Percentiles rank a stretch among this genome's conserved stretches.
These are phyloP conservation scores for Macrochelys suwanniensis DNA, from an alignment of 2,797 vertebrate species.

Conservation along the genomic window DNA sequence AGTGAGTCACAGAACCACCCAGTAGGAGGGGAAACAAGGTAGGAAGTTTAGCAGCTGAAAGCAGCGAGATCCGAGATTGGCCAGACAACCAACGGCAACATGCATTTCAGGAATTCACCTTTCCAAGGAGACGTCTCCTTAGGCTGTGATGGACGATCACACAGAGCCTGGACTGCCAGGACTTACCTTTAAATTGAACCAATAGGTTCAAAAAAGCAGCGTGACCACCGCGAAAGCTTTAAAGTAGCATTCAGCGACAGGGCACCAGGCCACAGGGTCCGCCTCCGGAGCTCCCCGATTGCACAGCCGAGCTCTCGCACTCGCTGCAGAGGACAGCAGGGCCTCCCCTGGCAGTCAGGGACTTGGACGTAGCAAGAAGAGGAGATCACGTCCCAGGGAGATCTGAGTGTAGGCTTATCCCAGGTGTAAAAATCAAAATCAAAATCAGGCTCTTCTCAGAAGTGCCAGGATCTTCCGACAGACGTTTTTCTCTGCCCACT, in stretches of 20 bases:
- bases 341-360: background rate
- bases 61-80: background rate
- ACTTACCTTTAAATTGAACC: background rate
- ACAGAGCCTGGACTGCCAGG: background rate
- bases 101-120: background rate
- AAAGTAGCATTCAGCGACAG: rapidly evolving
- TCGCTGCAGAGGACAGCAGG: rapidly evolving
- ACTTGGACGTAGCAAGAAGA: rapidly evolving
- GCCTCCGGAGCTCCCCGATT: rapidly evolving
- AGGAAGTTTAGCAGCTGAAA: background rate
- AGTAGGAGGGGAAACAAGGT: background rate
- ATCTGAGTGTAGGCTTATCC: background rate
- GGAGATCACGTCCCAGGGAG: background rate
- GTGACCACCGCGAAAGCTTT: background rate
- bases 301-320: background rate
- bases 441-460: background rate
- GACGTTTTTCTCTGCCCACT: background rate
- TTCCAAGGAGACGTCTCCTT: background rate
- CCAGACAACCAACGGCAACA: background rate
- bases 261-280: too few species aligned
- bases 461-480: background rate
- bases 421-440: background rate
- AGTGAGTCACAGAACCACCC: background rate
- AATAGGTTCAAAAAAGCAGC: background rate
- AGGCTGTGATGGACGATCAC: background rate